Conservation (phyloP, 2,113 vertebrate species). For the Oreochromis niloticus region DNA sequence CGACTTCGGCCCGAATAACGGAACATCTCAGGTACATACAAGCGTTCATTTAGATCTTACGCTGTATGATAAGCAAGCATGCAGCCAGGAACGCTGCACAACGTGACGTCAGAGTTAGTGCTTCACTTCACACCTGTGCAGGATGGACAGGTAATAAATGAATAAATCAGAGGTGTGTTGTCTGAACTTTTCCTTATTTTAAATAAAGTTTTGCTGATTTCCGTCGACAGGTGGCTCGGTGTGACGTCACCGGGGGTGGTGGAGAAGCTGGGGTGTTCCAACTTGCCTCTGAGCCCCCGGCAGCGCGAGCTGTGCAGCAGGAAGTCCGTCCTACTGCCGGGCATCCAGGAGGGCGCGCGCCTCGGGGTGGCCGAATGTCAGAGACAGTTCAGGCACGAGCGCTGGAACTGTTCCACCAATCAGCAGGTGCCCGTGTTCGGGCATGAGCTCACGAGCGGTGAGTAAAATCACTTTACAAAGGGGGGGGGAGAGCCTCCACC, state of each 20-base stretch:
- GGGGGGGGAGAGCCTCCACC: no score
- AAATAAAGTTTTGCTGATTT: background rate
- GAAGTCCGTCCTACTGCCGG: conserved; percentile 84
- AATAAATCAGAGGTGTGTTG: background rate
- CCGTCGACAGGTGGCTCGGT: conserved; percentile 81
- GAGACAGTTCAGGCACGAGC: conserved; percentile 87
- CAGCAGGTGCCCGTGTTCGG: conserved; percentile 71
- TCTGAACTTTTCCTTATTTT: background rate
- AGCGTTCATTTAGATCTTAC: background rate
- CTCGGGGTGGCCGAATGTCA: conserved; percentile 85
- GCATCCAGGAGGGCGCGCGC: conserved; percentile 83
- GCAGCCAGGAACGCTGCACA: background rate
- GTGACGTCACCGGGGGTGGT: conserved; percentile 76
- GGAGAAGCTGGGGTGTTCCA: conserved; percentile 78
- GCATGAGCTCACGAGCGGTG: conserved; percentile 84
- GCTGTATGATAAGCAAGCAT: background rate
- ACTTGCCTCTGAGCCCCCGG: conserved; percentile 73
- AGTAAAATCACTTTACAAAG: background rate
- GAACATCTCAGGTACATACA: background rate
- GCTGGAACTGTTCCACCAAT: conserved; percentile 86
- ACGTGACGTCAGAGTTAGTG: background rate
- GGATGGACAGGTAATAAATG: background rate
- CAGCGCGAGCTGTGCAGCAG: conserved; percentile 85
- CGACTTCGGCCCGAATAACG: background rate
- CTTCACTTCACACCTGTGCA: background rate